These are phyloP conservation scores for Macrotus californicus DNA, from an alignment of 2,113 vertebrate genomes.

Conservation along the genomic window DNA sequence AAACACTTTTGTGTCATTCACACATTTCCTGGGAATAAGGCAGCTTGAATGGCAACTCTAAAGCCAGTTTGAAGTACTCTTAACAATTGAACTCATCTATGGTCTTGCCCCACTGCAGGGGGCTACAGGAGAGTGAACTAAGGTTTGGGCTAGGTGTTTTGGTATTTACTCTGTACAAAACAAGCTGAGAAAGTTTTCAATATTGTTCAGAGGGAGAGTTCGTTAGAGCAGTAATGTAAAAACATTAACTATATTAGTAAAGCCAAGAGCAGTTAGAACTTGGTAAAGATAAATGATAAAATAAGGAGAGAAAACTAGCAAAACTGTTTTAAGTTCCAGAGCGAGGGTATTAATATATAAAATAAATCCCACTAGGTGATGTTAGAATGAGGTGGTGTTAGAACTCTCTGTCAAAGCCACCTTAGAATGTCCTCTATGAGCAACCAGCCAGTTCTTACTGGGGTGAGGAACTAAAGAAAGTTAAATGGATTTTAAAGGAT, in stretches of 20 bases:
- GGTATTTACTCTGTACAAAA: background rate
- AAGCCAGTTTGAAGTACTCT: background rate
- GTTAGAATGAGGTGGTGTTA: background rate
- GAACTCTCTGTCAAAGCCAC: background rate
- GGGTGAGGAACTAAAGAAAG: background rate
- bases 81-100: background rate
- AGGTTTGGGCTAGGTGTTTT: background rate
- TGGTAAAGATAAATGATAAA: background rate
- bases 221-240: background rate
- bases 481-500: background rate
- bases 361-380: background rate
- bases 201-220: background rate
- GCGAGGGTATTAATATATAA: background rate
- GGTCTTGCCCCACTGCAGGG: background rate
- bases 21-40: background rate
- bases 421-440: background rate
- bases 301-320: background rate
- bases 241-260: background rate
- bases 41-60: background rate
- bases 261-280: background rate
- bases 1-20: background rate
- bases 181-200: background rate
- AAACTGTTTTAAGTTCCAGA: background rate
- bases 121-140: background rate
- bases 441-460: background rate